phyloP scores from a whole-genome alignment of 2,888 invertebrate genomes.

The Heteropelma amictum region DNA sequence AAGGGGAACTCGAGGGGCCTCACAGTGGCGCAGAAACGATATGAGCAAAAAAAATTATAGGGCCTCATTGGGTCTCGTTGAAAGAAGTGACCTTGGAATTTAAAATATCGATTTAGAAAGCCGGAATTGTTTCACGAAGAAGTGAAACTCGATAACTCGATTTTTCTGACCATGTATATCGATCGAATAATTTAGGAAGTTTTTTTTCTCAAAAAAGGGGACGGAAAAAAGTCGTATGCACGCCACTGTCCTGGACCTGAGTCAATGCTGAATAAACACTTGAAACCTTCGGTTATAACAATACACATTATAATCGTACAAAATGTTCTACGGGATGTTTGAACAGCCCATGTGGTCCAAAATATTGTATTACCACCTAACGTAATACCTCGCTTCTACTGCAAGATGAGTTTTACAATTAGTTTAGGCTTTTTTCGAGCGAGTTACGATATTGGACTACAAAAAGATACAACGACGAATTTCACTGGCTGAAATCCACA shows the following conservation, averaged over 20 bases:
- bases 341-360: conserved; percentile 35
- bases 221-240: background rate
- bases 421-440: no score
- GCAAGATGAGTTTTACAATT: no score
- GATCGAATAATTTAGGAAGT: background rate
- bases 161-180: background rate
- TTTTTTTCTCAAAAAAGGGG: conserved; percentile 26
- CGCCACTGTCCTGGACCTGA: conserved; percentile 16
- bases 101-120: conserved; percentile 1
- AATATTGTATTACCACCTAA: conserved; percentile 51
- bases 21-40: conserved; percentile 43
- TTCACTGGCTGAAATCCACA: conserved; percentile 10
- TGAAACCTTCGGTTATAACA: no score
- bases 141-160: conserved; percentile 29
- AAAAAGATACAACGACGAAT: conserved; percentile 42
- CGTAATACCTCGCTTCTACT: no score
- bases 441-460: no score
- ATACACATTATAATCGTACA: no score
- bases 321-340: background rate
- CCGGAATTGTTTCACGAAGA: conserved; percentile 9
- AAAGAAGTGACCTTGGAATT: conserved; percentile 30
- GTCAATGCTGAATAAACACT: conserved; percentile 20
- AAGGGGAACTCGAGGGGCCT: conserved; percentile 20
- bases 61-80: background rate
- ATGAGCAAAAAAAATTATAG: background rate